A percentile compares a stretch with the other conserved stretches of the same genome.
Conservation (phyloP, 2,113 vertebrate genomes). For the Nyctibius bracteatus region DNA sequence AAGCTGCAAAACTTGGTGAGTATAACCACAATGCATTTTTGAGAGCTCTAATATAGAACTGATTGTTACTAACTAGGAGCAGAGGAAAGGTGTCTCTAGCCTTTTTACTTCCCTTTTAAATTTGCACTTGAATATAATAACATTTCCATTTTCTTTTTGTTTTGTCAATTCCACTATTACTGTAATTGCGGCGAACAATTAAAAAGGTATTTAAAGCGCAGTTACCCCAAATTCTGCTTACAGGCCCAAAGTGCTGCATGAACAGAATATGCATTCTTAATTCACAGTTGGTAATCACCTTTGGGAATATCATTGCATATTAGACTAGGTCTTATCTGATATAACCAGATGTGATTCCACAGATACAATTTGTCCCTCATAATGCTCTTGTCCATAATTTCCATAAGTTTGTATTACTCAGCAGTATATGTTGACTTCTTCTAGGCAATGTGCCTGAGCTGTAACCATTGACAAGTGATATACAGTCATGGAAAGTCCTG, state of each 20-base stretch:
- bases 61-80: background rate
- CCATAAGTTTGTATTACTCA: background rate
- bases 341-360: background rate
- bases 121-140: background rate
- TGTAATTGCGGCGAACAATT: background rate
- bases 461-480: background rate
- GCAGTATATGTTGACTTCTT: background rate
- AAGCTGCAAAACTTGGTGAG: background rate
- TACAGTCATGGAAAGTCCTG: background rate
- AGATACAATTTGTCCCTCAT: background rate
- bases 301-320: background rate
- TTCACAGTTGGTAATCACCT: background rate
- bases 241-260: background rate
- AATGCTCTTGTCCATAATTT: background rate
- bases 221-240: background rate
- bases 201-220: background rate
- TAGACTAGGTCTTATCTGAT: background rate
- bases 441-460: background rate
- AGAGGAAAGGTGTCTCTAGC: background rate
- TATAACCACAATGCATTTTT: background rate
- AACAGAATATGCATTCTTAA: background rate
- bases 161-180: background rate
- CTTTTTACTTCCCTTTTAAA: background rate
- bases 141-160: slow-evolving; percentile 9
- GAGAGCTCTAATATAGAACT: background rate